Evolutionary conservation across 2,113 vertebrate species (phyloP).

Genomic region (Nycticorax nycticorax): DNA sequence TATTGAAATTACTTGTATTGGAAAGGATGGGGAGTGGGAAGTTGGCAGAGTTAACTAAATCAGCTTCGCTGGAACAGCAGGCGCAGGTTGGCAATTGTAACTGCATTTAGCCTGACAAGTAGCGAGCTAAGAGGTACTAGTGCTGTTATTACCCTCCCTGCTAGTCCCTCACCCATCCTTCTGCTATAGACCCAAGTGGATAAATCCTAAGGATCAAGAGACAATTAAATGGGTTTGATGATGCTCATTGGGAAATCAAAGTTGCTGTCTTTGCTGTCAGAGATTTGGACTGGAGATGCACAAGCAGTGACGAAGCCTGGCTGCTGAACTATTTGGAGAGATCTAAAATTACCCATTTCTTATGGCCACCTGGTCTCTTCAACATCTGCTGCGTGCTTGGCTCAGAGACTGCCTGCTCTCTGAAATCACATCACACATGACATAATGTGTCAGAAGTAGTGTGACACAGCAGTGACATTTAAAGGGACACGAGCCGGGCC

Average conservation of each 20-base stretch:
- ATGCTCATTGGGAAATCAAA: neutral
- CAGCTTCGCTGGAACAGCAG: neutral
- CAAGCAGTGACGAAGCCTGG: neutral
- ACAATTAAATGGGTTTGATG: neutral
- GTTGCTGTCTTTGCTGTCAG: neutral
- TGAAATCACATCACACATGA: conserved; percentile 4
- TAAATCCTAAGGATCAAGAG: conserved; percentile 1
- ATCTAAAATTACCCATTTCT: conserved; percentile 61
- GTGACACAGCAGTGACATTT: conserved; percentile 19
- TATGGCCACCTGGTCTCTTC: conserved; percentile 61
- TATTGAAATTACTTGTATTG: neutral
- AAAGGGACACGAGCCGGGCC: neutral
- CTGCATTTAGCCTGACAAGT: neutral
- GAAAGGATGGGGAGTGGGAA: neutral
- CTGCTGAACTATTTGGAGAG: conserved; percentile 56
- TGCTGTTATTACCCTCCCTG: neutral
- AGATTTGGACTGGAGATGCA: neutral
- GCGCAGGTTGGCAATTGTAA: neutral
- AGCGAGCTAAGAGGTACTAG: neutral
- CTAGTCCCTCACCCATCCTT: neutral
- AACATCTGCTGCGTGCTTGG: conserved; percentile 48
- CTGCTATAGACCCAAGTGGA: neutral
- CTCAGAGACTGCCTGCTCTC: neutral
- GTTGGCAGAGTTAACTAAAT: neutral
- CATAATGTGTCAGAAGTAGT: neutral